Percentiles rank a stretch among this genome's conserved stretches.
Conservation (phyloP, 2,797 vertebrate species). For the Spea hammondii region DNA sequence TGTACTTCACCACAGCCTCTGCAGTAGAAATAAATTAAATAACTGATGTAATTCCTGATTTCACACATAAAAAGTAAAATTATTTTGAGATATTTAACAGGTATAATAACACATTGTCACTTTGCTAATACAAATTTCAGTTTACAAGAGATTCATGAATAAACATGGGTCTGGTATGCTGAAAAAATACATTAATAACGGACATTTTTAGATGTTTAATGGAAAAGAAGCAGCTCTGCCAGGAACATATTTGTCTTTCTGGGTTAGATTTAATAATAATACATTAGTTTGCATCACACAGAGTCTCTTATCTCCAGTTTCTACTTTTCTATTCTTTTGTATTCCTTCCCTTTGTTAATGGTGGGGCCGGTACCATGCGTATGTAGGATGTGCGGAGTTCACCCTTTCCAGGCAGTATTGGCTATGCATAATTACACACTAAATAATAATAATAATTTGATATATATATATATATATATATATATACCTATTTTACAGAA, state of each 20-base stretch:
- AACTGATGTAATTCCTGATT: too few relatives aligned
- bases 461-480: too few relatives aligned
- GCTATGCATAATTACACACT: too few relatives aligned
- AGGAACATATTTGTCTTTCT: slow-evolving; percentile 22
- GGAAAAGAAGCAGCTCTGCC: slow-evolving; percentile 11
- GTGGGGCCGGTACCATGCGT: not conserved
- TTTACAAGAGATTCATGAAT: slow-evolving; percentile 15
- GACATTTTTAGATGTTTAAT: slow-evolving; percentile 18
- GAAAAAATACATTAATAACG: slow-evolving; percentile 13
- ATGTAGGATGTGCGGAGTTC: too few relatives aligned
- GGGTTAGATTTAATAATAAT: slow-evolving; percentile 21
- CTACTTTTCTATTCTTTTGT: not conserved
- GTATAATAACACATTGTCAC: not conserved
- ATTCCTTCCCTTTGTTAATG: slow-evolving; percentile 21
- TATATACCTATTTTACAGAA: too few relatives aligned
- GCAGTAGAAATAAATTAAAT: too few relatives aligned
- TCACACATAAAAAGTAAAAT: too few relatives aligned
- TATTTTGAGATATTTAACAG: too few relatives aligned
- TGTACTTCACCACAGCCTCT: too few relatives aligned
- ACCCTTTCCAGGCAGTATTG: not conserved
- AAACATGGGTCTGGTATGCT: slow-evolving; percentile 4
- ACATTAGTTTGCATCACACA: not conserved
- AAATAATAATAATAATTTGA: too few relatives aligned
- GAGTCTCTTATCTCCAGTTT: slow-evolving; percentile 22
- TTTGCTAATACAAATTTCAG: slow-evolving; percentile 6